These are phyloP conservation scores for Epicauta chinensis DNA, from an alignment of 1,140 invertebrate species.

Conservation along the genomic window DNA sequence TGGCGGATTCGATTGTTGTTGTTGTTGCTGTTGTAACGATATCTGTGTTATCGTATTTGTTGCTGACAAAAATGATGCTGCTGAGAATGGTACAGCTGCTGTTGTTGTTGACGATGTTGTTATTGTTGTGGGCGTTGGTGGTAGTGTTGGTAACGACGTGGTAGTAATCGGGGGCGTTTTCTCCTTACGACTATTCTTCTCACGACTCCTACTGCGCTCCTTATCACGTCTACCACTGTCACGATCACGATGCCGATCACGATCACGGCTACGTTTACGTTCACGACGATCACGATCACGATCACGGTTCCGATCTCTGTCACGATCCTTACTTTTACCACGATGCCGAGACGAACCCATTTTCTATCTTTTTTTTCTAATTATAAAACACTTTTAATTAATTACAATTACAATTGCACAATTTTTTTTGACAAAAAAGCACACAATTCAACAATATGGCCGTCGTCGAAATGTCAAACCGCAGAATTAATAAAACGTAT, in stretches of 20 bases:
- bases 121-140: too few relatives aligned
- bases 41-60: slow-evolving; percentile 9
- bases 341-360: slow-evolving; percentile 45
- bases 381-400: too few relatives aligned
- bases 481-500: too few relatives aligned
- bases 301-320: slow-evolving; percentile 43
- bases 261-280: slow-evolving; percentile 46
- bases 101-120: too few relatives aligned
- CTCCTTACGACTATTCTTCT: slow-evolving; percentile 47
- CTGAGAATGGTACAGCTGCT: slow-evolving; percentile 9
- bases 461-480: too few relatives aligned
- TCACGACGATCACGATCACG: slow-evolving; percentile 38
- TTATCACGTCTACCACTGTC: slow-evolving; percentile 43
- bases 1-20: slow-evolving; percentile 2
- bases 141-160: too few relatives aligned
- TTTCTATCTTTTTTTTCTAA: neutral
- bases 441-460: too few relatives aligned
- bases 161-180: slow-evolving; percentile 36
- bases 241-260: slow-evolving; percentile 44
- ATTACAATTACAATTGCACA: too few relatives aligned
- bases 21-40: too few relatives aligned
- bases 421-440: too few relatives aligned
- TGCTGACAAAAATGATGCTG: slow-evolving; percentile 26
- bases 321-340: slow-evolving; percentile 40
- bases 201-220: slow-evolving; percentile 45